phyloP scores from a whole-genome alignment of 2,888 invertebrate species.

The Mesorhabditis sp. region DNA sequence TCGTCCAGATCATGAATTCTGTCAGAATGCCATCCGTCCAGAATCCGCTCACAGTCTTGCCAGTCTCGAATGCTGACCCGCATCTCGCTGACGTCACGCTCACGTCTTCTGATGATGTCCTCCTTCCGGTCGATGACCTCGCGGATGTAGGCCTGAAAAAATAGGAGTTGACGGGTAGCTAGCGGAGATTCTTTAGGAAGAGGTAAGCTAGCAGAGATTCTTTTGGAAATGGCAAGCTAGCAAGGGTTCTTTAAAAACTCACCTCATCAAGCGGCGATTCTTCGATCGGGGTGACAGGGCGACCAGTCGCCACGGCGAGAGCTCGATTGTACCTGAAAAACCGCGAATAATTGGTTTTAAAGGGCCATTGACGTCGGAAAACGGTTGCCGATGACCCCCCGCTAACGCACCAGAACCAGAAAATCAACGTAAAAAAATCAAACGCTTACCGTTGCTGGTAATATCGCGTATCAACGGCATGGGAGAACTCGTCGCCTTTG shows the following conservation, averaged over 20 bases:
- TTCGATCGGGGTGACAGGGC: not conserved
- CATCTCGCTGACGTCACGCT: slow-evolving; percentile 38
- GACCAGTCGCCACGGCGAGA: not conserved
- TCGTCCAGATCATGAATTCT: not conserved
- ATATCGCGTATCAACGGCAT: slow-evolving; percentile 14
- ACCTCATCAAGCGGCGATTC: slow-evolving; percentile 2
- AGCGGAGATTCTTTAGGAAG: not conserved
- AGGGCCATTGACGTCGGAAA: not conserved
- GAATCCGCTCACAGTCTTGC: slow-evolving; percentile 37
- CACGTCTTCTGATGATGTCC: slow-evolving; percentile 28
- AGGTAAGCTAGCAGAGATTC: too few relatives aligned
- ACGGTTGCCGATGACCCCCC: not conserved
- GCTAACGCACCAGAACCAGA: not conserved
- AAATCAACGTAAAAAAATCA: not conserved
- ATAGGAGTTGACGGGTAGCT: not conserved
- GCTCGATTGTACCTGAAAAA: not conserved
- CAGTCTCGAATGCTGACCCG: slow-evolving; percentile 41
- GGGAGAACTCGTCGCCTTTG: slow-evolving; percentile 11
- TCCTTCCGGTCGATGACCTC: slow-evolving; percentile 38
- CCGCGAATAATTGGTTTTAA: not conserved
- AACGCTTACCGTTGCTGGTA: slow-evolving; percentile 10
- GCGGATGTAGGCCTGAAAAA: slow-evolving; percentile 30
- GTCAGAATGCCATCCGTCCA: slow-evolving; percentile 18
- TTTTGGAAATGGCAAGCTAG: not conserved
- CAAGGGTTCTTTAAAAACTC: not conserved